Evolutionary conservation across 37 sponge, comb jelly and placozoan genomes (phyloP).

Genomic region (Halisarca cf. caerulea): DNA sequence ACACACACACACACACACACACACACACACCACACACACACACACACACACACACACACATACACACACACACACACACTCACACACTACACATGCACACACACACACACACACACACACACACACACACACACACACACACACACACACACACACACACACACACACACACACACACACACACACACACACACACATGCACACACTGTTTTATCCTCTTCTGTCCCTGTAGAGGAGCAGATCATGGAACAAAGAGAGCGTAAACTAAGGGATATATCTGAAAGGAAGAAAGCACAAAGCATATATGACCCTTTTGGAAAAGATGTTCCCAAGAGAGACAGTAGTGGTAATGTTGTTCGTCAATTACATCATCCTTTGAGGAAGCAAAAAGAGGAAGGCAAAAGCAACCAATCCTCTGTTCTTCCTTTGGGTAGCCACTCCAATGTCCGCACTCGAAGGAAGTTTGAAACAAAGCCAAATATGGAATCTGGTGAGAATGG

Average conservation of each 20-base stretch:
- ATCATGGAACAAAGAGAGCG: slow-evolving; percentile 2
- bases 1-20: too few relatives aligned
- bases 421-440: not conserved
- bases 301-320: slow-evolving; percentile 51
- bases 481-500: not conserved
- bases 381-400: not conserved
- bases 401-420: not conserved
- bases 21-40: too few relatives aligned
- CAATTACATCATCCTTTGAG: not conserved
- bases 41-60: too few relatives aligned
- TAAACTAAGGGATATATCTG: not conserved
- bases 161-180: too few relatives aligned
- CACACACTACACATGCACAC: too few relatives aligned
- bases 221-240: slow-evolving; percentile 24
- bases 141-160: too few relatives aligned
- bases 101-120: too few relatives aligned
- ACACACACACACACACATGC: too few relatives aligned
- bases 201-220: too few relatives aligned
- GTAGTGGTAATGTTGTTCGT: slow-evolving; percentile 53
- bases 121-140: too few relatives aligned
- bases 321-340: slow-evolving; percentile 31
- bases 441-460: not conserved
- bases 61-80: too few relatives aligned
- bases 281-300: not conserved
- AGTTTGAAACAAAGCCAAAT: not conserved